Evolutionary conservation across 2,888 invertebrate genomes (phyloP), one percentile per base, ranked within the genome.

Genomic region (Perizoma affinitatum): DNA sequence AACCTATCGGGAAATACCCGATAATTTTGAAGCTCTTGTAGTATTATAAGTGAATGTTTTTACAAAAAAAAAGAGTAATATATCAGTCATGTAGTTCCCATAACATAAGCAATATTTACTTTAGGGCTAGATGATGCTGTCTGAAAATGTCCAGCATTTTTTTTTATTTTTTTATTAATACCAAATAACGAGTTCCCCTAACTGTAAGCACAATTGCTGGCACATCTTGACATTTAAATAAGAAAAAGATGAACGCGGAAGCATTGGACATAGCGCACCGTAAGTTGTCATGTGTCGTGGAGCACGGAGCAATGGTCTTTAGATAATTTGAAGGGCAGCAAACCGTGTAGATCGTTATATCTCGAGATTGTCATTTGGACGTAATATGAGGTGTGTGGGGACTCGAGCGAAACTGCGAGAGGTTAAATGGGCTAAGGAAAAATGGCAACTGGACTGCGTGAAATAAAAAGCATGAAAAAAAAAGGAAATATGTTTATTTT

Each of bases 321-420:
- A 76, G 87, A 88, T 82, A 88, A 91, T 90, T 90, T 87, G 88
- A 84, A 79, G 83, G 75, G 86, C 91, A 90, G 72, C 90, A 88
- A 84, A 88, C 87, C 92, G 91, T 91, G 87, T 84, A 92, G 92
- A 90, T 90, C 88, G 83, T 91, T 90, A 90, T 68, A 71, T 73
- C 78, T 76, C 72, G 75, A 80, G 82, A 77, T 81, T 83, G 86
- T 84, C 86, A 80, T 86, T 86, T 86, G 85, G 84, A 81, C 83
- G 73, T 73, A 74, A 66, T 70, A 69, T 62, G 75, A 73, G 67
- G 65, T 65, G 69, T 63, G 70, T 60, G 57, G 46, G 66, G 65
- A 67, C 74, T 75, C 65, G 71, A 59, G 54, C 54, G 58, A 52
- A 51, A 55, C 60, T 56, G 60, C 46, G 36, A 63, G 58, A 58